phyloP scores from a whole-genome alignment of 2,888 invertebrate genomes.

The Nomada ferruginata region DNA sequence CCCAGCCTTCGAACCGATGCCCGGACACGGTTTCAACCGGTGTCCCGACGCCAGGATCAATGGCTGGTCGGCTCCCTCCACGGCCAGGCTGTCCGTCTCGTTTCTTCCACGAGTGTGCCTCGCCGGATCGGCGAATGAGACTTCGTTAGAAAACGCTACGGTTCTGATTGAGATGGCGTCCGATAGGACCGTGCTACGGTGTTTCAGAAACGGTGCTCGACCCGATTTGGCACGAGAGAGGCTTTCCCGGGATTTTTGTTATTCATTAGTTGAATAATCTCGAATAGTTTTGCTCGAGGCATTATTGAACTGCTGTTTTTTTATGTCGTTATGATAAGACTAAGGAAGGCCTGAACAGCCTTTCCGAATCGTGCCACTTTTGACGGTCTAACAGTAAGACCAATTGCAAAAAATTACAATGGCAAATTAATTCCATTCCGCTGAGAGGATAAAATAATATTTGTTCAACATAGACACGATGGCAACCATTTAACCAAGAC shows the following conservation, averaged over 20 bases:
- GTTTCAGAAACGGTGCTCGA: conserved; percentile 6
- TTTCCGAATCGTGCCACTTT: too few relatives aligned
- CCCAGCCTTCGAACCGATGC: conserved; percentile 54
- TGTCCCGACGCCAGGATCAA: conserved; percentile 67
- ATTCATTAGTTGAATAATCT: too few relatives aligned
- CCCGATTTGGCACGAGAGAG: neutral
- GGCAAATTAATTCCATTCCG: too few relatives aligned
- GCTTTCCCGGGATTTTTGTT: too few relatives aligned
- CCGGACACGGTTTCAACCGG: conserved; percentile 60
- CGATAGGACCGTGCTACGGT: conserved; percentile 10
- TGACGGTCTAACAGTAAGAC: too few relatives aligned
- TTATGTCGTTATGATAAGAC: too few relatives aligned
- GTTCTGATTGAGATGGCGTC: conserved; percentile 58
- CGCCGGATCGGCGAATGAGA: conserved; percentile 52
- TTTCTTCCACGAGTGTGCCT: conserved; percentile 32
- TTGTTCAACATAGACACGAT: too few relatives aligned
- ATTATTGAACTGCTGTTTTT: too few relatives aligned
- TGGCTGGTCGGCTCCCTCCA: conserved; percentile 50
- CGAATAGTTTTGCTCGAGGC: neutral
- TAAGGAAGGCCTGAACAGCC: too few relatives aligned
- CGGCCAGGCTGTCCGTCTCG: conserved; percentile 18
- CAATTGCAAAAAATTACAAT: too few relatives aligned
- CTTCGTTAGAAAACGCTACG: conserved; percentile 69
- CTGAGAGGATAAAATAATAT: too few relatives aligned
- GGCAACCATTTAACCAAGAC: too few relatives aligned